Base-by-base conservation (phyloP, 2,888 invertebrate species). In the Lymantria monacha region DNA sequence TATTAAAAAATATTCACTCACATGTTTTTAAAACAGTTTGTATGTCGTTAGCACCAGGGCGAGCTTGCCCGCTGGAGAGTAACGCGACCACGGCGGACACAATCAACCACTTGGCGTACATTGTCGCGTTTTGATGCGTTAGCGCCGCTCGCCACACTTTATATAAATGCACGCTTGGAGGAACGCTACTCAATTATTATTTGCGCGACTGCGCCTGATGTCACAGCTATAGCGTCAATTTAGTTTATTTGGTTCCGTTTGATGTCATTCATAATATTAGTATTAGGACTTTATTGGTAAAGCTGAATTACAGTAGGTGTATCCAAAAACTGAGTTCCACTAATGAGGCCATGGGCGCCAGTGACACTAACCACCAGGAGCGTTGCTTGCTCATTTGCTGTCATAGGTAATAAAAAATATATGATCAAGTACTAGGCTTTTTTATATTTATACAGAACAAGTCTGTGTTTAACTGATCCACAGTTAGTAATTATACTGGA, bases 51-150 rank as follows among this genome's bases (percentile, higher is more conserved):
- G 55, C 59, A 44, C 62, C 69, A 48, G 74, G 76, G 14, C 61
- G 42, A 53, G 68, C 51, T 55, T 48, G 30, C 14, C 64, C 74
- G 63, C 72, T 55, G 43, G 64, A 72, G 49, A 61, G 52, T 22
- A 76, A 60, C 63, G 70, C 76, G 38, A 67, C 61, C 45, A 72
- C 55, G 58, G 69, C 72, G 59, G 69, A 50, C 69, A 72, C 69
- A 69, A 69, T 68, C 72, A 69, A 48, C 65, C 62, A 61, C 59
- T 52, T 62, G 53, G 66, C 55, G 66, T 56, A 65, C 72, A 74
- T 79, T 60, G 72, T 67, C 56, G 49, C 59, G 64, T 64, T 69
- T 57, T 46, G 53, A 44, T 52, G 59, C 48, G 46, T 52, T 36
- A 43, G 45, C 63, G 55, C 63, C 53, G 53, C 10, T 53, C 61